Conservation (phyloP, 2,888 invertebrate genomes). For the Encarsia formosa region DNA sequence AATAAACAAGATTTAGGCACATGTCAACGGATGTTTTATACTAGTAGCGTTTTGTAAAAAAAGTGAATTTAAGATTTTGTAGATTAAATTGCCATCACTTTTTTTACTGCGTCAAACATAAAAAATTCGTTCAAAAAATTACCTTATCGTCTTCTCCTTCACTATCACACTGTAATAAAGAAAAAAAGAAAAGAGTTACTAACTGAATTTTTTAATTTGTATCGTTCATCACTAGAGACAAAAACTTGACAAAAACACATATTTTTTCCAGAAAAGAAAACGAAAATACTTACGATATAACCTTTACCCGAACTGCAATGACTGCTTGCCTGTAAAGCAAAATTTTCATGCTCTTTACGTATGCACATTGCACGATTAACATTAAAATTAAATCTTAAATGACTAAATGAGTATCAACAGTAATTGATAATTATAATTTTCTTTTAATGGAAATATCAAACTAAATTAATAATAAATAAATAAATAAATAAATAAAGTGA, state of each 20-base stretch:
- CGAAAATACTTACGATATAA: constrained; percentile 80
- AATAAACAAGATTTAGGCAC: no score
- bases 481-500: no score
- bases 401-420: constrained; percentile 13
- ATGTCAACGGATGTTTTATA: no score
- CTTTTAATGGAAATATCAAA: no score
- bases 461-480: no score
- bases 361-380: constrained; percentile 7
- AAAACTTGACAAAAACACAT: no score
- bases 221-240: no score
- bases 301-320: constrained; percentile 90
- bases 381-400: constrained; percentile 13
- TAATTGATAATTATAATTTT: neutral
- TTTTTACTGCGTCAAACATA: no score
- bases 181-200: constrained; percentile 46
- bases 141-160: constrained; percentile 90
- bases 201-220: neutral
- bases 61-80: no score
- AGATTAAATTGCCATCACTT: no score
- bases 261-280: constrained; percentile 26
- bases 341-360: constrained; percentile 30
- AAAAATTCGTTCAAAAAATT: no score
- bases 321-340: constrained; percentile 75
- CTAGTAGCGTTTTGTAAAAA: no score
- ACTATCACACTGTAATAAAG: constrained; percentile 84